A percentile compares a stretch with the other conserved stretches of the same genome.
Evolutionary conservation across 2,888 invertebrate species (phyloP).

Genomic region (Cremastinae sp.): DNA sequence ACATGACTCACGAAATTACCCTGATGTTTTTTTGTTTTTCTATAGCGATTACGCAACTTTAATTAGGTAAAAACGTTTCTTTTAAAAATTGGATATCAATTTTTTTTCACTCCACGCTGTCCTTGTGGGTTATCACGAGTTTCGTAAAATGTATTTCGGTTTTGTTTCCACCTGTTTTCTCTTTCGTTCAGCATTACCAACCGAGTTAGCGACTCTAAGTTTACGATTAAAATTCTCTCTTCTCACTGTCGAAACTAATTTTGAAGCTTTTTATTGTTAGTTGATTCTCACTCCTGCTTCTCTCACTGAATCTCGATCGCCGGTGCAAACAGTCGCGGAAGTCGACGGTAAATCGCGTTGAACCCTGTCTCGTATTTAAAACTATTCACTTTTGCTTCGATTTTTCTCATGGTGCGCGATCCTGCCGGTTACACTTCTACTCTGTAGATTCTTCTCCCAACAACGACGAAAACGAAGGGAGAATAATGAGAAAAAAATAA

Average conservation of each 20-base stretch:
- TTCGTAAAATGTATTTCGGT: conserved; percentile 5
- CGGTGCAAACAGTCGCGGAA: not conserved
- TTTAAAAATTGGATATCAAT: conserved; percentile 23
- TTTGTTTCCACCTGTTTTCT: not conserved
- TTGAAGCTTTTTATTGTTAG: not conserved
- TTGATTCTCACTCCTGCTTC: not conserved
- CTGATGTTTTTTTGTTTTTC: conserved; percentile 41
- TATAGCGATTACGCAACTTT: conserved; percentile 28
- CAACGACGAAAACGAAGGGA: conserved; percentile 32
- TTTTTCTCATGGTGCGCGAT: not conserved
- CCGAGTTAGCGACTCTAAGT: no score
- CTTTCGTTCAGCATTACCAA: no score
- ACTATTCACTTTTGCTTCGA: not conserved
- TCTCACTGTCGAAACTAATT: no score
- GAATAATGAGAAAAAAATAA: conserved; percentile 17
- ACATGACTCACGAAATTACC: conserved; percentile 58
- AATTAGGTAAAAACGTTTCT: conserved; percentile 16
- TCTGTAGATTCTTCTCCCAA: conserved; percentile 21
- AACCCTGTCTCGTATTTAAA: conserved; percentile 29
- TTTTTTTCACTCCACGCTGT: conserved; percentile 26
- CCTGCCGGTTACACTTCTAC: not conserved
- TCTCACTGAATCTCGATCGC: not conserved
- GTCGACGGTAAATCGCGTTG: conserved; percentile 22
- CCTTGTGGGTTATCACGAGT: conserved; percentile 21
- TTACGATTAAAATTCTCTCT: no score